Percentiles rank a stretch among this genome's conserved stretches.
These are phyloP conservation scores for Brachyistius frenatus DNA, from an alignment of 2,113 vertebrate species.

Conservation along the genomic window DNA sequence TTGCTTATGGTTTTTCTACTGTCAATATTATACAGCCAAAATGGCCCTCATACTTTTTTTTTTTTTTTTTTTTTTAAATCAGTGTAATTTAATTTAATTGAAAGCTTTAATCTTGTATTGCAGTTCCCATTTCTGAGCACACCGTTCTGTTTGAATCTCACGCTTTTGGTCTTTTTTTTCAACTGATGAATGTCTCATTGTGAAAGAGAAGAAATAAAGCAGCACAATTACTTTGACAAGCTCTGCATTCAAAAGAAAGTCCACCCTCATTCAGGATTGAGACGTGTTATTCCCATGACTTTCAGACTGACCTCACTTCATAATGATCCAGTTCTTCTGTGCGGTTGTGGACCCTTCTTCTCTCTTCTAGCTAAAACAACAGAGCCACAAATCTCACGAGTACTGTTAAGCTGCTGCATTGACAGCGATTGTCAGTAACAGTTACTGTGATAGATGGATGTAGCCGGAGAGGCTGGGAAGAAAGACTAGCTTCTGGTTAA, in stretches of 20 bases:
- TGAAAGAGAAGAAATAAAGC: slow-evolving; percentile 53
- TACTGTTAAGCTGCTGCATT: slow-evolving; percentile 32
- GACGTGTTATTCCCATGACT: slow-evolving; percentile 55
- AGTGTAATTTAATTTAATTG: background rate
- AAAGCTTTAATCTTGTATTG: slow-evolving; percentile 8
- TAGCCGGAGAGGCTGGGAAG: slow-evolving; percentile 13
- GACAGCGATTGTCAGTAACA: slow-evolving; percentile 64
- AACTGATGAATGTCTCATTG: slow-evolving; percentile 29
- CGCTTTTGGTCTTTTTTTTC: slow-evolving; percentile 35
- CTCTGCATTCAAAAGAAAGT: slow-evolving; percentile 58
- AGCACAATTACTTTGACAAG: slow-evolving; percentile 64
- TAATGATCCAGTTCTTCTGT: slow-evolving; percentile 45
- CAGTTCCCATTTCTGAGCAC: background rate
- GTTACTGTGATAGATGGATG: slow-evolving; percentile 59
- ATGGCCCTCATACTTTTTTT: background rate
- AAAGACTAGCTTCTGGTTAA: background rate
- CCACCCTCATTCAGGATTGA: slow-evolving; percentile 19
- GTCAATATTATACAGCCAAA: background rate
- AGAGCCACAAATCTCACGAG: slow-evolving; percentile 32
- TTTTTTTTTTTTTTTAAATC: background rate
- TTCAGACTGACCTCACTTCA: slow-evolving; percentile 41
- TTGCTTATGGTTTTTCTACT: background rate
- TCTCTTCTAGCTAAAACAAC: slow-evolving; percentile 37
- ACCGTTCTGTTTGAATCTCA: background rate
- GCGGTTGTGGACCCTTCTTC: slow-evolving; percentile 14